Percentiles rank a stretch among this genome's conserved stretches.
Conservation (phyloP, 2,113 vertebrate genomes). For the Ivindomyrus marchei region DNA sequence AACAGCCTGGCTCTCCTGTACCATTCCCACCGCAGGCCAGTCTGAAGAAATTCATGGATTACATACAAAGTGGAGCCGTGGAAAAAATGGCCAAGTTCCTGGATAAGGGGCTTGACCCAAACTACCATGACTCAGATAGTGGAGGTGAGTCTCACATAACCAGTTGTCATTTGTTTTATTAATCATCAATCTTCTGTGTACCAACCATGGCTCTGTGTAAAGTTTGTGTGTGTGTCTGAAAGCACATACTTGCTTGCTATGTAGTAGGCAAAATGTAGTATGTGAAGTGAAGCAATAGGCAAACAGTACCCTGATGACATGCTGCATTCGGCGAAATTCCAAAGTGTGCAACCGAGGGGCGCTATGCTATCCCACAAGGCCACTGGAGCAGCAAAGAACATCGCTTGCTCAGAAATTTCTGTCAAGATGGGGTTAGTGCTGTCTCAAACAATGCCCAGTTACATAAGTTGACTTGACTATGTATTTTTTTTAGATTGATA, state of each 20-base stretch:
- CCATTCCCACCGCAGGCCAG: conserved; percentile 62
- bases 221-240: background rate
- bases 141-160: conserved; percentile 61
- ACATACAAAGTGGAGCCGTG: conserved; percentile 73
- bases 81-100: conserved; percentile 83
- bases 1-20: background rate
- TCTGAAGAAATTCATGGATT: conserved; percentile 85
- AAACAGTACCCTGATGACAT: background rate
- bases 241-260: background rate
- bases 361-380: background rate
- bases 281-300: background rate
- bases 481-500: background rate
- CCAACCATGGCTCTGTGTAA: background rate
- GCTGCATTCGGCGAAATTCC: background rate
- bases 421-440: background rate
- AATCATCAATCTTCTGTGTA: background rate
- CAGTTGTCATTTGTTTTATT: background rate
- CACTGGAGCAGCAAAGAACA: background rate
- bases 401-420: background rate
- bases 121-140: conserved; percentile 80
- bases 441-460: background rate
- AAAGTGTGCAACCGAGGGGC: background rate
- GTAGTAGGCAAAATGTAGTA: background rate
- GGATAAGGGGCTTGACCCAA: conserved; percentile 86
- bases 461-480: background rate